Base-by-base conservation (phyloP, 1,140 invertebrate genomes). In the Dendrolimus kikuchii region DNA sequence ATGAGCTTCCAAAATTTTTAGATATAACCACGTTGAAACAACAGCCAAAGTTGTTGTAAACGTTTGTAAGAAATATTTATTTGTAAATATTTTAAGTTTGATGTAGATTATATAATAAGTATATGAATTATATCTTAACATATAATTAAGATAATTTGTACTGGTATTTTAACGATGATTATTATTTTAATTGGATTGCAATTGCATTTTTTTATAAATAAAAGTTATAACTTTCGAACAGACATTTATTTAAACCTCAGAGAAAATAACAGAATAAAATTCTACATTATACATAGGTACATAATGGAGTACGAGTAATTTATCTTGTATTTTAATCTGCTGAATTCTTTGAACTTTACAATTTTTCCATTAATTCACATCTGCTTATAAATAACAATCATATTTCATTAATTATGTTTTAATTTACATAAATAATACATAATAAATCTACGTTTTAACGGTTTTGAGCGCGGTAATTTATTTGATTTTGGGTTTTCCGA, bases 21-120 rank as follows among this genome's bases (percentile, higher is more conserved):
- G 91, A 92, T 59, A 90, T 92, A 49, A 90, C 91, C 41, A 88
- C 89, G 51, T 79, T 92, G 42, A 92, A 92, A 73, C 88, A 90
- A 59, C 91, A 91, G 68, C 90, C 90, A 4, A 92, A 92, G 81
- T 84, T 92, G 23, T 78, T 91, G 66, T 91, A 87, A 56, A 53
- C 55, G 58, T 61, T 52, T 47, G 51, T 61, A 23, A 23, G 23
- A 23, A 23, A 57, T 57, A 52, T 54, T 49, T 59, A 41, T 50
- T 50, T 40, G 41, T 50, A 44, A 40, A 7, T 40, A 23, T 40
- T 49, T 46, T 50, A 50, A 36, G 5, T 37, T 9, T 55, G 49
- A 23, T 23, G 6, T 38, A 47, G 5, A 46, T 37, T 5, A 10
- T 46, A 46, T 38, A 23, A 23, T 23, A 23, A 23, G 23, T 23